Evolutionary conservation across 37 sponge, comb jelly and placozoan genomes (phyloP).

Genomic region (Spongilla lacustris): DNA sequence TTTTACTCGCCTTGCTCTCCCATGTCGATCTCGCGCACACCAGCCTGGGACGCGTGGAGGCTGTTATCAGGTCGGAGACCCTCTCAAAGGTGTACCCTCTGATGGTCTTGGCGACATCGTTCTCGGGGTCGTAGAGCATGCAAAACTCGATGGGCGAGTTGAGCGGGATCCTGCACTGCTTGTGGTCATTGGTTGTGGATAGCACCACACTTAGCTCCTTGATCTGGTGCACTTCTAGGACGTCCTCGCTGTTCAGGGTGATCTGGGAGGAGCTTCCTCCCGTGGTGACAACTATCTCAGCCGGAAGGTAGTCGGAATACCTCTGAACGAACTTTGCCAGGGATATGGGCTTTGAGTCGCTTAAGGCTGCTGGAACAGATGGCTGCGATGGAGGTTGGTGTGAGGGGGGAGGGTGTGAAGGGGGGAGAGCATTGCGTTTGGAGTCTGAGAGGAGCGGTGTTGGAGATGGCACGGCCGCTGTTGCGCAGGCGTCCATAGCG

Average conservation of each 20-base stretch:
- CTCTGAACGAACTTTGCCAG: neutral
- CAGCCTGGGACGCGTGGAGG: neutral
- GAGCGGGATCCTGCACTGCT: slow-evolving; percentile 23
- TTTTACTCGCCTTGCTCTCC: neutral
- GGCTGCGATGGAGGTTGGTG: neutral
- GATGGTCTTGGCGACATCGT: neutral
- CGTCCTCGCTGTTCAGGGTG: neutral
- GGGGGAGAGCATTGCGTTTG: neutral
- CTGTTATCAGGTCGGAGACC: neutral
- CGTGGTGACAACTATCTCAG: neutral
- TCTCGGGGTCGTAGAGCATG: slow-evolving; percentile 20
- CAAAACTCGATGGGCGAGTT: slow-evolving; percentile 58
- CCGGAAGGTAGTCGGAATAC: neutral
- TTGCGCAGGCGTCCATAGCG: neutral
- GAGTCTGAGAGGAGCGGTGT: neutral
- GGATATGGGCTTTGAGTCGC: neutral
- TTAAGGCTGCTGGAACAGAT: neutral
- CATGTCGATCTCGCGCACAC: neutral
- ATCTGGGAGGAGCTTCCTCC: neutral
- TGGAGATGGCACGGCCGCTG: neutral
- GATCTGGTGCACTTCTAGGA: neutral
- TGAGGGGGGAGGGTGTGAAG: neutral
- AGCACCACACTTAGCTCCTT: neutral
- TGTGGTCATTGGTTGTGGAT: neutral
- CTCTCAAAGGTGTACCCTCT: neutral